phyloP scores from a whole-genome alignment of 2,888 invertebrate genomes.

The Parnassius orleans region DNA sequence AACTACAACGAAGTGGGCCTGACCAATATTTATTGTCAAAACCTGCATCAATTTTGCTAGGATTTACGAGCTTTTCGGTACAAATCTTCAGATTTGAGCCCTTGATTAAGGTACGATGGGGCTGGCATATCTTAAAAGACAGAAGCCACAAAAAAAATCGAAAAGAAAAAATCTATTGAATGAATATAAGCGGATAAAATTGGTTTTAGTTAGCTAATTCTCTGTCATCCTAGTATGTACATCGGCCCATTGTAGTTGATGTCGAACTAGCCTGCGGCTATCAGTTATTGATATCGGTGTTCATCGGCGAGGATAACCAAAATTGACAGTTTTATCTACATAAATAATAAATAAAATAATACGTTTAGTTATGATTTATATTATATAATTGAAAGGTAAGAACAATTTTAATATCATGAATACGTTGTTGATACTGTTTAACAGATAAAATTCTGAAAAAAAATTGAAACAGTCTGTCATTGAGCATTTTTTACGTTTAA shows the following conservation, averaged over 20 bases:
- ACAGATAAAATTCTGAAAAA: no score
- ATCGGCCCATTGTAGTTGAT: constrained; percentile 37
- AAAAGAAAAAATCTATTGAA: constrained; percentile 28
- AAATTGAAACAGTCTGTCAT: no score
- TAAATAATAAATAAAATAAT: constrained; percentile 51
- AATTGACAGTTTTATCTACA: constrained; percentile 52
- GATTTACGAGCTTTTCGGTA: no score
- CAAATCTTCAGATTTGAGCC: no score
- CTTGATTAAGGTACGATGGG: no score
- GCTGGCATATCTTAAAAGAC: no score
- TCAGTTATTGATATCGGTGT: constrained; percentile 50
- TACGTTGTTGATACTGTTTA: no score
- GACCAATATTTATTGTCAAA: no score
- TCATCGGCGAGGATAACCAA: constrained; percentile 46
- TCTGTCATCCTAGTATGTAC: constrained; percentile 50
- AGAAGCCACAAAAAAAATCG: no score
- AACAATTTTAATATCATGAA: constrained; percentile 16
- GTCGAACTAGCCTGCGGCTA: constrained; percentile 50
- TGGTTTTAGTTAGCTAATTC: constrained; percentile 51
- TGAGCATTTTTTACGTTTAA: no score
- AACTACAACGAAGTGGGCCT: no score
- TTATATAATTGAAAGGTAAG: background rate
- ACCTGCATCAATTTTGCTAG: no score
- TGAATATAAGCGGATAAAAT: constrained; percentile 53
- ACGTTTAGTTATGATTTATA: constrained; percentile 6